Conservation (phyloP, 2,797 vertebrate genomes). For the Psittacula derbiana region DNA sequence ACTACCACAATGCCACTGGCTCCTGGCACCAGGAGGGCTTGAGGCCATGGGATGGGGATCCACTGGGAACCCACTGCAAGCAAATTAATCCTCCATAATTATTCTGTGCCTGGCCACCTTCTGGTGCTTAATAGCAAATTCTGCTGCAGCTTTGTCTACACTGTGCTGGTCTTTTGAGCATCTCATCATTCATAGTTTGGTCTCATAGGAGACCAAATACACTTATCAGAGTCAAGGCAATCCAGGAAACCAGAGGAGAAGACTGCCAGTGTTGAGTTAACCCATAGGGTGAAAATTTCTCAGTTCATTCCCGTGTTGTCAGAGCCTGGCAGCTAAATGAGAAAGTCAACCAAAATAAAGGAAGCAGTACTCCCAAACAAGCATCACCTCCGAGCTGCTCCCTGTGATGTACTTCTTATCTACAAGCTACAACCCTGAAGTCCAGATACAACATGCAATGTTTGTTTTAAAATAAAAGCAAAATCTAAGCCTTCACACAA, state of each 20-base stretch:
- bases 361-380: background rate
- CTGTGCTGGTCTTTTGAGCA: fast-evolving
- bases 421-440: background rate
- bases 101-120: background rate
- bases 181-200: background rate
- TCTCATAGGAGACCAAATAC: background rate
- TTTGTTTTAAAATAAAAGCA: background rate
- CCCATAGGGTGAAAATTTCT: fast-evolving
- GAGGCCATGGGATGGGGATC: fast-evolving
- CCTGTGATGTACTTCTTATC: background rate
- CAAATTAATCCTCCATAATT: background rate
- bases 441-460: background rate
- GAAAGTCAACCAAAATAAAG: background rate
- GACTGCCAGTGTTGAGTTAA: background rate
- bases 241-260: background rate
- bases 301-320: background rate
- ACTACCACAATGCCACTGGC: background rate
- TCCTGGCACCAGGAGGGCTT: background rate
- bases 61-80: background rate
- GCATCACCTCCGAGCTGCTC: background rate
- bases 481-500: background rate
- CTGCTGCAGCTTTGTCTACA: background rate
- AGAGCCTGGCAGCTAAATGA: background rate
- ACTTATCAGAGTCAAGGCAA: background rate
- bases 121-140: background rate